Evolutionary conservation across 2,888 invertebrate species (phyloP).

Genomic region (Mystacides longicornis): DNA sequence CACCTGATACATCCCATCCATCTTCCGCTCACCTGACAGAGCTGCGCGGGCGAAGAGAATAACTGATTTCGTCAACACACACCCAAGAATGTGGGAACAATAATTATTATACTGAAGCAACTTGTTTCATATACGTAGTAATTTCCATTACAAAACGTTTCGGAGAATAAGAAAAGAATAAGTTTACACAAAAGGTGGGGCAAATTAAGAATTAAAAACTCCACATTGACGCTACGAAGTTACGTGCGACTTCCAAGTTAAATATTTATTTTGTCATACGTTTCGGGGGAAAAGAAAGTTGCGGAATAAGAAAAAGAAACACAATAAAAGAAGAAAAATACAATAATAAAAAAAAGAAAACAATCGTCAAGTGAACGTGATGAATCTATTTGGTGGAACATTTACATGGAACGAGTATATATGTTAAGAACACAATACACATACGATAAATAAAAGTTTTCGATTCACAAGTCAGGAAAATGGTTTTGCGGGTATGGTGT

Average conservation of each 20-base stretch:
- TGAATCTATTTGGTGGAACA: neutral
- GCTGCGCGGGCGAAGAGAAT: neutral
- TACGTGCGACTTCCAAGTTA: no score
- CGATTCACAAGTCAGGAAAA: slow-evolving; percentile 14
- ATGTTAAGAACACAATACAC: neutral
- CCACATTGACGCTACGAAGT: no score
- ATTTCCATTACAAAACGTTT: neutral
- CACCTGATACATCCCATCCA: slow-evolving; percentile 24
- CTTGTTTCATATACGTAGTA: neutral
- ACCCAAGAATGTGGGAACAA: neutral
- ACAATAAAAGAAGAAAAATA: neutral
- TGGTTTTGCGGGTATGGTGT: neutral
- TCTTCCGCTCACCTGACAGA: slow-evolving; percentile 13
- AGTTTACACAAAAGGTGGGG: no score
- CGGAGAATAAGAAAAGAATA: neutral
- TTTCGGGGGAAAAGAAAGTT: neutral
- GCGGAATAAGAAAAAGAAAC: neutral
- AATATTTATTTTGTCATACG: neutral
- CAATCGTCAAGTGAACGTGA: neutral
- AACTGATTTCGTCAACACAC: neutral
- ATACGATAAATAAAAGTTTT: slow-evolving; percentile 12
- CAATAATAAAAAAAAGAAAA: neutral
- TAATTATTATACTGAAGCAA: neutral
- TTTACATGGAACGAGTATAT: neutral
- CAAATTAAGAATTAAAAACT: no score